Conservation (phyloP, 2,797 vertebrate genomes). For the Lindbergichthys nudifrons region DNA sequence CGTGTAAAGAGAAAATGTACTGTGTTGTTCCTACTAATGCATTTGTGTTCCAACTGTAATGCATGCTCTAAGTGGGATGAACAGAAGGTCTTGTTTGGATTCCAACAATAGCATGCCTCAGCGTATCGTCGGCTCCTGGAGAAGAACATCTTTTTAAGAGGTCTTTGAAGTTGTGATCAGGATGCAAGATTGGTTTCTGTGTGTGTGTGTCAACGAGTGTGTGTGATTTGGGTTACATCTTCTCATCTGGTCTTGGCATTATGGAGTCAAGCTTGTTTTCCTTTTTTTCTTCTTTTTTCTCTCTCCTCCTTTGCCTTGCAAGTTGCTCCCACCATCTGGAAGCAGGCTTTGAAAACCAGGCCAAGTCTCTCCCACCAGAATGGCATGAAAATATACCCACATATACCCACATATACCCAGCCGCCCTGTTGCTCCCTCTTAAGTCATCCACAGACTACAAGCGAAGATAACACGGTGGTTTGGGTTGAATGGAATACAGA, state of each 20-base stretch:
- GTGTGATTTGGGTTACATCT: slow-evolving; percentile 77
- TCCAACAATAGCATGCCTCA: slow-evolving; percentile 45
- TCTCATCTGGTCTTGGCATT: slow-evolving; percentile 82
- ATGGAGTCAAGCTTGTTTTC: slow-evolving; percentile 78
- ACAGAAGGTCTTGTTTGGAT: slow-evolving; percentile 50
- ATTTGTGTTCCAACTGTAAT: slow-evolving; percentile 32
- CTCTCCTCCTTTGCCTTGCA: slow-evolving; percentile 76
- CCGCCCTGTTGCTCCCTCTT: slow-evolving; percentile 72
- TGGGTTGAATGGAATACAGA: slow-evolving; percentile 44
- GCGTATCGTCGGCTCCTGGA: slow-evolving; percentile 30
- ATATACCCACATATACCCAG: slow-evolving; percentile 67
- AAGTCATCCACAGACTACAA: slow-evolving; percentile 63
- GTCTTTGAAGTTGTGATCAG: slow-evolving; percentile 70
- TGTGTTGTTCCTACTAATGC: slow-evolving; percentile 27
- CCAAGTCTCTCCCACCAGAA: slow-evolving; percentile 85
- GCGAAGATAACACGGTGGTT: slow-evolving; percentile 52
- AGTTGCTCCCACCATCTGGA: slow-evolving; percentile 83
- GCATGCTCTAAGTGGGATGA: slow-evolving; percentile 44
- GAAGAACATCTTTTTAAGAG: slow-evolving; percentile 59
- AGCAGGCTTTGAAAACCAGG: slow-evolving; percentile 83
- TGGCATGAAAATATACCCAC: slow-evolving; percentile 80
- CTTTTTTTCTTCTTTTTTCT: slow-evolving; percentile 51
- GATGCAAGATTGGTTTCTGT: slow-evolving; percentile 47
- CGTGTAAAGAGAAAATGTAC: slow-evolving; percentile 7
- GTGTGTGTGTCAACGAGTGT: slow-evolving; percentile 42